These are phyloP conservation scores for Pholis gunnellus DNA, from an alignment of 2,113 vertebrate species.

Conservation along the genomic window DNA sequence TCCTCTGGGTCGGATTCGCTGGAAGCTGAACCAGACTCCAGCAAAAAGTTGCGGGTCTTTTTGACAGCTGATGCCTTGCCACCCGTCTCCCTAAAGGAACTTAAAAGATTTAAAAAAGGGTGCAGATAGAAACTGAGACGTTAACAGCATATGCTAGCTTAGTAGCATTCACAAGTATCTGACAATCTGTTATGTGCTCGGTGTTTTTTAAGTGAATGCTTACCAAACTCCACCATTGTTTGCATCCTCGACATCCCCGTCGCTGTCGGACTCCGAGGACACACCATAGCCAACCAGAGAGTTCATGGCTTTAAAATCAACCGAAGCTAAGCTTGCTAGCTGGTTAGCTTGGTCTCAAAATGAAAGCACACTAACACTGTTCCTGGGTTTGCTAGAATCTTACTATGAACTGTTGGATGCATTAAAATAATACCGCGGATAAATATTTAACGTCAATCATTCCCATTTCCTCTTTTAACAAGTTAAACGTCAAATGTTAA, in stretches of 20 bases:
- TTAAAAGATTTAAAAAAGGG: neutral
- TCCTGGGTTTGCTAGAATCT: too few species aligned
- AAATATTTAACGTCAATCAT: neutral
- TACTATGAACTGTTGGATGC: fast-evolving
- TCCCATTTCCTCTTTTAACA: neutral
- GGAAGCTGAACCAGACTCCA: constrained; percentile 78
- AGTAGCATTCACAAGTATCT: neutral
- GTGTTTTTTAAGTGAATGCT: neutral
- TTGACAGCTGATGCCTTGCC: constrained; percentile 7
- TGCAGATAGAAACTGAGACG: neutral
- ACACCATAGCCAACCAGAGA: constrained; percentile 83
- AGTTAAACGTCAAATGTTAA: neutral
- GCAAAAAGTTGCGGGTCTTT: constrained; percentile 78
- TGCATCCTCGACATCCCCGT: constrained; percentile 63
- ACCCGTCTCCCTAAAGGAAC: constrained; percentile 9
- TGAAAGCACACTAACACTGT: neutral
- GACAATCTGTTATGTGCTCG: neutral
- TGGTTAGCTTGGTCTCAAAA: neutral
- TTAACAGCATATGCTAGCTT: neutral
- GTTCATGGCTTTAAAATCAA: constrained; percentile 57
- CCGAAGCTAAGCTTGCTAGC: constrained; percentile 23
- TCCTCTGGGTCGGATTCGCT: constrained; percentile 75
- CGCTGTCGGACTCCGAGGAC: constrained; percentile 83
- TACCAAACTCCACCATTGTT: constrained; percentile 38
- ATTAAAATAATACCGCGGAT: neutral